Percentiles rank a stretch among this genome's conserved stretches.
Evolutionary conservation across 2,888 invertebrate genomes (phyloP).

Genomic region (Tetragonula carbonaria): DNA sequence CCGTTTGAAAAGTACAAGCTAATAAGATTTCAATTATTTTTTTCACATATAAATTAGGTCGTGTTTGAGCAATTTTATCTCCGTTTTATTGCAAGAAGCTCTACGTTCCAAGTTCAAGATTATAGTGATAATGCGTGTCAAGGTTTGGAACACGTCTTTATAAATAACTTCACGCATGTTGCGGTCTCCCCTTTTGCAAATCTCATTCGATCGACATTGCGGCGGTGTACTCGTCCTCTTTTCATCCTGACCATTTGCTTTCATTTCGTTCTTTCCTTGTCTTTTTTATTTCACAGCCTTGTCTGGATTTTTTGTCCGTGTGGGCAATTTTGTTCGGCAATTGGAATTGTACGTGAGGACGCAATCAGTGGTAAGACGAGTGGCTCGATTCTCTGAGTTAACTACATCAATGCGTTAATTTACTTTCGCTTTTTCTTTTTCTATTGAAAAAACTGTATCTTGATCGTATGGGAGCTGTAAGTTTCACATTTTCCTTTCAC

Average conservation of each 20-base stretch:
- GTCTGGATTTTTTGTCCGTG: slow-evolving; percentile 50
- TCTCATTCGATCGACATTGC: slow-evolving; percentile 44
- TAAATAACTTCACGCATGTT: slow-evolving; percentile 47
- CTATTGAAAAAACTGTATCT: no score
- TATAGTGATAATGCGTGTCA: background rate
- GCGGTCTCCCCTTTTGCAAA: slow-evolving; percentile 49
- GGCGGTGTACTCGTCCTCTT: slow-evolving; percentile 39
- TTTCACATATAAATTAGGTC: background rate
- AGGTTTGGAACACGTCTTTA: background rate
- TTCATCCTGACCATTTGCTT: slow-evolving; percentile 49
- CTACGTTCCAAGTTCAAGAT: background rate
- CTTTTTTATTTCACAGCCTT: slow-evolving; percentile 50
- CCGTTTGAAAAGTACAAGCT: background rate
- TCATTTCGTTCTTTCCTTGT: slow-evolving; percentile 29
- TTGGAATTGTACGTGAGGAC: slow-evolving; percentile 57
- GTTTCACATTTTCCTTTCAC: background rate
- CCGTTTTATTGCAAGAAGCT: background rate
- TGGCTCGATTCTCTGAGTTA: slow-evolving; percentile 24
- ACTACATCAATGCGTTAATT: slow-evolving; percentile 34
- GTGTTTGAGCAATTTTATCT: background rate
- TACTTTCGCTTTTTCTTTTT: slow-evolving; percentile 4
- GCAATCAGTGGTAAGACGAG: slow-evolving; percentile 49
- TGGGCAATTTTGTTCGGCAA: slow-evolving; percentile 52
- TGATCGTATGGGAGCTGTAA: background rate
- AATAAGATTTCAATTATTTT: background rate